Conservation (phyloP, 1,140 invertebrate species). For the Lordiphosa mommai region DNA sequence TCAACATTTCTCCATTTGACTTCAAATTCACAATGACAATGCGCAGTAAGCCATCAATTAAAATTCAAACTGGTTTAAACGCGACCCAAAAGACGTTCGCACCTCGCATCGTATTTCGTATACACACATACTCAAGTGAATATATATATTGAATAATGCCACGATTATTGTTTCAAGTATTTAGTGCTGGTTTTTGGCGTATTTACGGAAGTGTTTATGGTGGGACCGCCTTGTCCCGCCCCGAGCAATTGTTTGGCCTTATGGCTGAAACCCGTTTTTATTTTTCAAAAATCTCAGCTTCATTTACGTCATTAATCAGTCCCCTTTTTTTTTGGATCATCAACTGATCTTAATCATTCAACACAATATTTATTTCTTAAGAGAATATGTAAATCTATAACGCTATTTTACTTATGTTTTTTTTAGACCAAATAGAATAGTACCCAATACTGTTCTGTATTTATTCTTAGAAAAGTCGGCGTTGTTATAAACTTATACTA, state of each 20-base stretch:
- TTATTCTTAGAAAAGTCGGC: too few species aligned
- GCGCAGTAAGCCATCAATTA: conserved; percentile 1
- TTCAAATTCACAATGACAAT: conserved; percentile 1
- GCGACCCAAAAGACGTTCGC: conserved; percentile 20
- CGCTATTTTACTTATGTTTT: too few species aligned
- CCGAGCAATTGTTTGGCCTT: conserved; percentile 27
- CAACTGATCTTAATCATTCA: conserved; percentile 8
- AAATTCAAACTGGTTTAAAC: conserved; percentile 45
- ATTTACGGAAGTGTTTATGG: conserved; percentile 66
- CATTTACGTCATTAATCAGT: conserved; percentile 58
- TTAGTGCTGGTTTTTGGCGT: conserved; percentile 59
- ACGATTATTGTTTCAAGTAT: conserved; percentile 47
- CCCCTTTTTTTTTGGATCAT: conserved; percentile 33
- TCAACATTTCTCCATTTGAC: conserved; percentile 14
- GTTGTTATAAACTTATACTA: too few species aligned
- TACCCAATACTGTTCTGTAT: too few species aligned
- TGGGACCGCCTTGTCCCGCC: conserved; percentile 35
- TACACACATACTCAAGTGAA: background rate
- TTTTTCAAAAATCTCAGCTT: conserved; percentile 19
- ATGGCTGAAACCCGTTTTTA: conserved; percentile 34
- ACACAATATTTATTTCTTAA: background rate
- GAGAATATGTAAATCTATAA: too few species aligned
- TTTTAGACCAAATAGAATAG: too few species aligned
- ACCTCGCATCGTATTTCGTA: conserved; percentile 22
- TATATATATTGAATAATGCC: conserved; percentile 34